A percentile compares a stretch with the other conserved stretches of the same genome.
phyloP scores from a whole-genome alignment of 2,113 vertebrate genomes.

The Cyanoramphus novaezelandiae region DNA sequence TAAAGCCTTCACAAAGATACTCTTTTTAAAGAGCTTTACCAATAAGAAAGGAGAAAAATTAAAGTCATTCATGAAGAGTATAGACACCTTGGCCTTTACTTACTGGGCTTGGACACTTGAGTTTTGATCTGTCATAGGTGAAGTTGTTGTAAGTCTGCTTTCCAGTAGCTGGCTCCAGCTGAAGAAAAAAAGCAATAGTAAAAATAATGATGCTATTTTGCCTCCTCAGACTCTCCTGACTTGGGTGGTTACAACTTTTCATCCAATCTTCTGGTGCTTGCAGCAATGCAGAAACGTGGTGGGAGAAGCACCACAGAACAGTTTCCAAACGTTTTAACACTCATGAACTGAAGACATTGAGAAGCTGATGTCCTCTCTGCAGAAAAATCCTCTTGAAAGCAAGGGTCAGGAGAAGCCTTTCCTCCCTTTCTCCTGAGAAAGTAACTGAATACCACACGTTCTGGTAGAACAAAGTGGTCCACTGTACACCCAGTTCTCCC shows the following conservation, averaged over 20 bases:
- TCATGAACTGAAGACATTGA: not conserved
- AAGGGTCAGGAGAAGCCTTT: not conserved
- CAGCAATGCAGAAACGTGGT: not conserved
- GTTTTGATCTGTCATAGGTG: slow-evolving; percentile 76
- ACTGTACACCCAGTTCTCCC: not conserved
- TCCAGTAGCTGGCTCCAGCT: slow-evolving; percentile 88
- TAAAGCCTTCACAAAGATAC: not conserved
- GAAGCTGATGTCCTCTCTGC: not conserved
- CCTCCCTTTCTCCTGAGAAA: not conserved
- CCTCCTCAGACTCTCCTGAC: not conserved
- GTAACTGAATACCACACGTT: not conserved
- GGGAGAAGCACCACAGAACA: not conserved
- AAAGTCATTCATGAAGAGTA: not conserved
- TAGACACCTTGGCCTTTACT: slow-evolving; percentile 45
- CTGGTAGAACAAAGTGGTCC: not conserved
- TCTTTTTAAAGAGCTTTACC: not conserved
- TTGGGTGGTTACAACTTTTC: not conserved
- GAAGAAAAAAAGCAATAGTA: slow-evolving; percentile 24
- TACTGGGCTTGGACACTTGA: slow-evolving; percentile 87
- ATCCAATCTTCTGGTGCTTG: not conserved
- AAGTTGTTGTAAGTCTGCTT: slow-evolving; percentile 90
- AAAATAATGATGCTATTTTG: not conserved
- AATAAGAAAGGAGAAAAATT: not conserved
- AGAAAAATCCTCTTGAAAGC: not conserved
- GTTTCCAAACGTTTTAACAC: not conserved